Percentiles rank a stretch among this genome's conserved stretches.
These are phyloP conservation scores for Excalfactoria chinensis DNA, from an alignment of 2,113 vertebrate genomes.

Conservation along the genomic window DNA sequence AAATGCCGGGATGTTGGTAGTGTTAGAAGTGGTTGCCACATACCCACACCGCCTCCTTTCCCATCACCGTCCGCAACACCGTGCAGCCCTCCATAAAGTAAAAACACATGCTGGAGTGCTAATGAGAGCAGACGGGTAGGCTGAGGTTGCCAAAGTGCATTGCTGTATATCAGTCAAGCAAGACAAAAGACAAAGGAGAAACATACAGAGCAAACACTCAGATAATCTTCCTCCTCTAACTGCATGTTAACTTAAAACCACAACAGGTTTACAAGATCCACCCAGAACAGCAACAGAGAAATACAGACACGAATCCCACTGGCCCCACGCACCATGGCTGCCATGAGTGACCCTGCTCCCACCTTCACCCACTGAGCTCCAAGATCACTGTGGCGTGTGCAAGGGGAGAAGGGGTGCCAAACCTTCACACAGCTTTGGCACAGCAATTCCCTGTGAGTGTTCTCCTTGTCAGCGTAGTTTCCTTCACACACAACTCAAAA, in stretches of 20 bases:
- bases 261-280: neutral
- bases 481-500: neutral
- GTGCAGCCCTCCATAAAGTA: neutral
- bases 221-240: neutral
- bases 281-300: neutral
- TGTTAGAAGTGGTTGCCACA: constrained; percentile 1
- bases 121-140: neutral
- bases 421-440: neutral
- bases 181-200: neutral
- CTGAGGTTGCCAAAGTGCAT: neutral
- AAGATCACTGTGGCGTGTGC: neutral
- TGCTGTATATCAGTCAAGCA: constrained; percentile 17
- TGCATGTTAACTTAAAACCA: neutral
- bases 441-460: neutral
- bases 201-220: neutral
- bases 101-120: constrained; percentile 33
- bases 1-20: neutral
- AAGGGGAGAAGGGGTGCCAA: neutral
- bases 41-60: neutral
- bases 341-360: fast-evolving
- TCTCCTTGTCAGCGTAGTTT: neutral
- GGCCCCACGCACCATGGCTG: fast-evolving
- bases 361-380: neutral
- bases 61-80: neutral
- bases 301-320: neutral